phyloP scores from a whole-genome alignment of 2,113 vertebrate species.

The Takifugu flavidus region DNA sequence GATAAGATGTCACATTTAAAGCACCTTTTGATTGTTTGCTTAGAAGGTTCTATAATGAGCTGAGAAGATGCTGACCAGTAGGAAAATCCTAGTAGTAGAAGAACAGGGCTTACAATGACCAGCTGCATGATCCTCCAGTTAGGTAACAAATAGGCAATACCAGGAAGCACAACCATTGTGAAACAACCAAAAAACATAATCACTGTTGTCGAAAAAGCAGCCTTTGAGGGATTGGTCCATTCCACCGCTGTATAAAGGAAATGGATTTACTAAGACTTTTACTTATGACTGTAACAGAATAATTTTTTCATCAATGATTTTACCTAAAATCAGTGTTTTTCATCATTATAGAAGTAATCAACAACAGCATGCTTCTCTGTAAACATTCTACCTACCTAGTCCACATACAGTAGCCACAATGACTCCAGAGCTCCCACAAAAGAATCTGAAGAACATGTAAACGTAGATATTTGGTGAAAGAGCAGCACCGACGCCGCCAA shows the following conservation, averaged over 20 bases:
- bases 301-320: background rate
- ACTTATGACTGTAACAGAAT: background rate
- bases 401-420: background rate
- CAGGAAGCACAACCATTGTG: constrained; percentile 78
- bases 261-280: no score
- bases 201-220: constrained; percentile 62
- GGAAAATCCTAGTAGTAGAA: constrained; percentile 64
- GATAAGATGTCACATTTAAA: background rate
- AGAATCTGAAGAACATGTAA: constrained; percentile 1
- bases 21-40: background rate
- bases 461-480: constrained; percentile 71
- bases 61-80: constrained; percentile 68
- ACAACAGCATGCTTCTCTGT: no score
- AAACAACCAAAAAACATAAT: constrained; percentile 49
- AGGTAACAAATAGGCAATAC: constrained; percentile 75
- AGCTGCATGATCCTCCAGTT: constrained; percentile 85
- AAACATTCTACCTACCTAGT: constrained; percentile 1
- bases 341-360: no score
- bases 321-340: no score
- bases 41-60: background rate
- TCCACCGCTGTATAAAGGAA: constrained; percentile 56
- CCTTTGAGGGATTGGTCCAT: constrained; percentile 79
- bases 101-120: constrained; percentile 62
- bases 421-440: background rate
- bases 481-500: constrained; percentile 70